Conservation (phyloP, 2,797 vertebrate species). For the Loris lydekkerianus region DNA sequence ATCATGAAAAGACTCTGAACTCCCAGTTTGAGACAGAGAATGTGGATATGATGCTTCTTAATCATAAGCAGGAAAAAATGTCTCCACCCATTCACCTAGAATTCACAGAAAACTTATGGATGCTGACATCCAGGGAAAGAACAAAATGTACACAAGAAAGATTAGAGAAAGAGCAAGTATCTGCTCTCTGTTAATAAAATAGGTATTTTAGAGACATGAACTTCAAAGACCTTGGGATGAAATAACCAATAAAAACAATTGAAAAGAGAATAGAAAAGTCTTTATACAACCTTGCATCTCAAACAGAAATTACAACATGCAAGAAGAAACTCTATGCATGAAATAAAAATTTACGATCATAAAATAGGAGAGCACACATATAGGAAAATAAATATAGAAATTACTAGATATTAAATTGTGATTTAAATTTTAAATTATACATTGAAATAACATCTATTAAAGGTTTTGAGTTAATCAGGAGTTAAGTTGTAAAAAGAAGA, state of each 20-base stretch:
- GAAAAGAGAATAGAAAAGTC: background rate
- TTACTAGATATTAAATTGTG: background rate
- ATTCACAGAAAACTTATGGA: background rate
- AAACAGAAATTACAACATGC: slow-evolving; percentile 8
- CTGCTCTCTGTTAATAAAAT: background rate
- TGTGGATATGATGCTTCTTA: background rate
- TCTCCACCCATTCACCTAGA: background rate
- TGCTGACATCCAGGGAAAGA: background rate
- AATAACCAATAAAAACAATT: background rate
- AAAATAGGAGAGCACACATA: background rate
- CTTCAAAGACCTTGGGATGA: background rate
- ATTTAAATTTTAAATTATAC: background rate
- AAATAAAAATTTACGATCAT: background rate
- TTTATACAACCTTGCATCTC: background rate
- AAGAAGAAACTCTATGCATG: background rate
- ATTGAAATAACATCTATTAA: background rate
- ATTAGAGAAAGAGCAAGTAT: background rate
- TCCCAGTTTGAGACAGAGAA: background rate
- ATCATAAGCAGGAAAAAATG: background rate
- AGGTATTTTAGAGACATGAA: background rate
- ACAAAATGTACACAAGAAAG: background rate
- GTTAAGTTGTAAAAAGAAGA: background rate
- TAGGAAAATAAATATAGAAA: background rate
- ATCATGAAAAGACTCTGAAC: background rate
- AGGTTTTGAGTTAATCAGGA: background rate